Conservation (phyloP, 2,888 invertebrate genomes). For the Ennomos fuscantarius region DNA sequence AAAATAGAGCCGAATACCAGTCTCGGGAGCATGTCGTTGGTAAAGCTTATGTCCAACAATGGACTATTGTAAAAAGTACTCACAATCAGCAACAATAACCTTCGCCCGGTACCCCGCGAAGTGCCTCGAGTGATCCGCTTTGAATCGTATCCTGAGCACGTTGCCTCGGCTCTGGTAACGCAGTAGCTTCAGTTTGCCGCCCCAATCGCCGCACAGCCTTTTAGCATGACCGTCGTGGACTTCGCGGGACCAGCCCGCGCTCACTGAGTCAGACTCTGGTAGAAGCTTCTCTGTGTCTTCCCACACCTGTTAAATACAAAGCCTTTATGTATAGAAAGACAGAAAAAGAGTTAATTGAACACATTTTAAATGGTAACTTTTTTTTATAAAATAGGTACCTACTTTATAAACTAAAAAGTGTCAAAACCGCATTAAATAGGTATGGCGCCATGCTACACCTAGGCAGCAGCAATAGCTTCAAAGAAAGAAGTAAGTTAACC, state of each 20-base stretch:
- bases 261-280: constrained; percentile 69
- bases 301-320: constrained; percentile 60
- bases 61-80: constrained; percentile 56
- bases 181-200: constrained; percentile 89
- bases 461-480: not conserved
- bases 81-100: constrained; percentile 90
- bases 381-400: no score
- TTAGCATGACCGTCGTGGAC: constrained; percentile 61
- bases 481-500: not conserved
- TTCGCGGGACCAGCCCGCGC: constrained; percentile 72
- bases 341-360: no score
- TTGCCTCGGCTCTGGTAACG: constrained; percentile 87
- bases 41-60: no score
- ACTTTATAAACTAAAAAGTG: no score
- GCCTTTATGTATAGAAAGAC: not conserved
- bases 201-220: constrained; percentile 92
- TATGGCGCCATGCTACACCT: no score
- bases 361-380: no score
- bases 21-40: no score
- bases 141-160: constrained; percentile 88
- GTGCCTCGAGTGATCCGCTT: constrained; percentile 91
- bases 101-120: constrained; percentile 90
- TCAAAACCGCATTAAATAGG: no score
- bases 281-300: constrained; percentile 69
- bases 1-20: no score